A percentile compares a stretch with the other conserved stretches of the same genome.
Conservation (phyloP, 30 jellyfish, hydroid and myxozoan genomes). For the Hydra vulgaris region DNA sequence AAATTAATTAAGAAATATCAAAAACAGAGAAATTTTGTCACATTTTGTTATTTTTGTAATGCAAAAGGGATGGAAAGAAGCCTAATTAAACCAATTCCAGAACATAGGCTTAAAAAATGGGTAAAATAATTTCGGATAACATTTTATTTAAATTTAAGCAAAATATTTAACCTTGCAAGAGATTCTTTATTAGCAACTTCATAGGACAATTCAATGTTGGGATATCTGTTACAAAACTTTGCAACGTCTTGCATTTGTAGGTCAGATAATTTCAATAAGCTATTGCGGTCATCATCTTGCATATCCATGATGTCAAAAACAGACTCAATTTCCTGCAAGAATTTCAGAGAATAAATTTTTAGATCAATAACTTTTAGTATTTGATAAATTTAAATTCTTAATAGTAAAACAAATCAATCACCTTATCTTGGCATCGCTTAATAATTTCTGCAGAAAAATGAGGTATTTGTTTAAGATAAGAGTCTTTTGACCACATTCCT, state of each 20-base stretch:
- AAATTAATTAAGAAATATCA: too few species aligned
- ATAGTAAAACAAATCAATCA: not conserved
- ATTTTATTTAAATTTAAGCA: too few species aligned
- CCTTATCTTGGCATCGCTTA: constrained; percentile 95
- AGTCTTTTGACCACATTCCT: constrained; percentile 98
- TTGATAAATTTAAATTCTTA: not conserved
- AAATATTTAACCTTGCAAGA: constrained; percentile 10
- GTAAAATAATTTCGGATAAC: too few species aligned
- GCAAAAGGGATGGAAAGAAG: too few species aligned
- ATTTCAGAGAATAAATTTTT: not conserved
- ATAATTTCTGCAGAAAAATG: constrained; percentile 85
- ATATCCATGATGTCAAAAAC: constrained; percentile 96
- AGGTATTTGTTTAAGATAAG: constrained; percentile 83
- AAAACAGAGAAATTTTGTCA: too few species aligned
- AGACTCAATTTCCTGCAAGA: constrained; percentile 75
- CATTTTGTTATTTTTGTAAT: too few species aligned
- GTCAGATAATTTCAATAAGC: constrained; percentile 56
- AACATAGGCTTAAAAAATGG: too few species aligned
- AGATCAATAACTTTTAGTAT: too few species aligned
- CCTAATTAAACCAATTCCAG: too few species aligned
- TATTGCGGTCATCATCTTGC: constrained; percentile 96
- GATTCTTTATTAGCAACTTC: constrained; percentile 77
- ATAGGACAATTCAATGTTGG: constrained; percentile 77
- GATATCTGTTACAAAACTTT: constrained; percentile 93
- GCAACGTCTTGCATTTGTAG: constrained; percentile 99